A percentile compares a stretch with the other conserved stretches of the same genome.
Conservation (phyloP, 2,113 vertebrate species). For the Pteruthius melanotis region DNA sequence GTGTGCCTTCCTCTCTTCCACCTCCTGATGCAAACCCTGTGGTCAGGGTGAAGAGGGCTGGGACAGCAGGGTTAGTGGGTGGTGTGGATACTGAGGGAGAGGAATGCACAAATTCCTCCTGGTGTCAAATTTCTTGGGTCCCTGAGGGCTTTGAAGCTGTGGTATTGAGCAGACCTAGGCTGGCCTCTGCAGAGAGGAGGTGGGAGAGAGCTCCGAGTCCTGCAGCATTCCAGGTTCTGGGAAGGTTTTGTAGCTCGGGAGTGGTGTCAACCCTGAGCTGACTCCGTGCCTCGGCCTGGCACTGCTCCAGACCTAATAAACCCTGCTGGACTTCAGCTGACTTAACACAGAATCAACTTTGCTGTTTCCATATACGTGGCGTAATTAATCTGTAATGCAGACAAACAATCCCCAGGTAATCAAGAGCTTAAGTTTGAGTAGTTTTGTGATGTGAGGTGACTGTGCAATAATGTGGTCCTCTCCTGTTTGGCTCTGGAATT, state of each 20-base stretch:
- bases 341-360: not conserved
- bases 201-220: not conserved
- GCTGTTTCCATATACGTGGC: not conserved
- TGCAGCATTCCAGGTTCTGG: not conserved
- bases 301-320: conserved; percentile 17
- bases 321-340: not conserved
- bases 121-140: not conserved
- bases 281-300: accelerated
- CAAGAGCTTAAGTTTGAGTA: not conserved
- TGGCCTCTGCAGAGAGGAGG: not conserved
- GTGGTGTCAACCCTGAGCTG: not conserved
- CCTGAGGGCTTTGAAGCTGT: not conserved
- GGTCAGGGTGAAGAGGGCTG: not conserved
- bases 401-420: not conserved
- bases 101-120: not conserved
- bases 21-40: not conserved
- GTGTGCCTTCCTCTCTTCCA: not conserved
- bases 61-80: accelerated
- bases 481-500: not conserved
- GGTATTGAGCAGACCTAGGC: not conserved
- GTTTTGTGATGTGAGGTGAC: not conserved
- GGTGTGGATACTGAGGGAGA: not conserved
- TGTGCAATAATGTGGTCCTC: not conserved
- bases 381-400: not conserved
- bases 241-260: not conserved